phyloP scores from a whole-genome alignment of 2,797 vertebrate species.

The Cuniculus paca region DNA sequence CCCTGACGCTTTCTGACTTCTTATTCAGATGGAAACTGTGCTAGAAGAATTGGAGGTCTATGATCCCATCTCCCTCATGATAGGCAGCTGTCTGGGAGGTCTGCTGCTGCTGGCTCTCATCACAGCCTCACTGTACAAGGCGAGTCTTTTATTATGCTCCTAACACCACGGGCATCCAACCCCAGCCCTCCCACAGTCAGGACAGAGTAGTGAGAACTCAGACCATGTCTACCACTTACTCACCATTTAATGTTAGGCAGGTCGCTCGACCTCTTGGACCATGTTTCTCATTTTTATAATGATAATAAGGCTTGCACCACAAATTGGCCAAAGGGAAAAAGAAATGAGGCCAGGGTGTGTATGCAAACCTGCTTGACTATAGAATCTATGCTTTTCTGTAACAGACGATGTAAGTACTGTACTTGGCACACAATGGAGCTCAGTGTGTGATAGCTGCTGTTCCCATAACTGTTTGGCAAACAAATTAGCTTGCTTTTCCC shows the following conservation, averaged over 20 bases:
- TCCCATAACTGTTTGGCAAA: not conserved
- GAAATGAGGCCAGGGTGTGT: not conserved
- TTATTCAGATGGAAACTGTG: constrained; percentile 87
- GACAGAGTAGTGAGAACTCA: not conserved
- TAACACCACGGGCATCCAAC: not conserved
- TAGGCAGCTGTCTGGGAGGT: constrained; percentile 90
- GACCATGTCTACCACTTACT: not conserved
- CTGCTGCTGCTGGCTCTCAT: constrained; percentile 89
- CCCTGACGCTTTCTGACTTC: not conserved
- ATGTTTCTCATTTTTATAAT: constrained; percentile 18
- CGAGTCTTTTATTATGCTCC: constrained; percentile 73
- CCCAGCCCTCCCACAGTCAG: not conserved
- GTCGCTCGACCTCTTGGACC: not conserved
- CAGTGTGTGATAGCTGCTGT: fast-evolving
- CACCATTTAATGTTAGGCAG: not conserved
- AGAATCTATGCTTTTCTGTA: not conserved
- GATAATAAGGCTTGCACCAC: not conserved
- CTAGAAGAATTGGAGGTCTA: constrained; percentile 88
- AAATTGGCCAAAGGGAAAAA: not conserved
- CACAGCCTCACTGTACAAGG: constrained; percentile 90
- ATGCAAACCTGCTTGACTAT: not conserved
- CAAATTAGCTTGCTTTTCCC: not conserved
- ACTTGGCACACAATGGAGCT: not conserved
- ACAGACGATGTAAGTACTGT: not conserved
- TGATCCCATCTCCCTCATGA: constrained; percentile 87